phyloP scores from a whole-genome alignment of 2,113 vertebrate species.

The Antennarius striatus region DNA sequence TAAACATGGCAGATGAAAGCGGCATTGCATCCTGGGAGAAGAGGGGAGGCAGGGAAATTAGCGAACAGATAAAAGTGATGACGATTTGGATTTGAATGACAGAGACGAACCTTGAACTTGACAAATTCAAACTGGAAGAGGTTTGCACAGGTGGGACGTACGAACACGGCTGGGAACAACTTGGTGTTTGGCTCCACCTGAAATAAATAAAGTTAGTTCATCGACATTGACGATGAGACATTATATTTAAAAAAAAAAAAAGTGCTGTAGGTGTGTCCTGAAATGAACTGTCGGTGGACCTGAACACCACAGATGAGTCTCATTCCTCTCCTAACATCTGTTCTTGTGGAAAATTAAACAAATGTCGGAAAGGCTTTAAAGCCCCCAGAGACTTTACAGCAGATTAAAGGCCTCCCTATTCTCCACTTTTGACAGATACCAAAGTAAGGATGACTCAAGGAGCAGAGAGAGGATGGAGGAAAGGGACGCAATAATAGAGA shows the following conservation, averaged over 20 bases:
- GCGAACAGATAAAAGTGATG: too few relatives aligned
- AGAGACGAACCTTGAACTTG: constrained; percentile 88
- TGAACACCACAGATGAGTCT: background rate
- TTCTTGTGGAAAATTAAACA: too few relatives aligned
- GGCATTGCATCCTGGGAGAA: constrained; percentile 90
- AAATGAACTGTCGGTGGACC: background rate
- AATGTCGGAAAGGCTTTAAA: background rate
- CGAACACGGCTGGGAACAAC: constrained; percentile 93
- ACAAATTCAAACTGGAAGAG: constrained; percentile 96
- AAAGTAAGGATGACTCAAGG: constrained; percentile 12
- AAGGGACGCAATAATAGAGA: background rate
- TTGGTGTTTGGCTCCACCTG: constrained; percentile 96
- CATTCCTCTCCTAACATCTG: too few relatives aligned
- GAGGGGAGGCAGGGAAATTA: background rate
- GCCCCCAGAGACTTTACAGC: constrained; percentile 24
- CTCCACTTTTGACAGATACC: constrained; percentile 7
- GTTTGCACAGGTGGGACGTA: constrained; percentile 88
- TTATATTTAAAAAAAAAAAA: constrained; percentile 1
- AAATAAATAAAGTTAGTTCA: constrained; percentile 15
- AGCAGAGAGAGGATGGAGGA: constrained; percentile 4
- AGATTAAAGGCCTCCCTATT: constrained; percentile 26
- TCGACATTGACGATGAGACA: background rate
- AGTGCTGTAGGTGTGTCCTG: background rate
- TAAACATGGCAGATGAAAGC: constrained; percentile 95
- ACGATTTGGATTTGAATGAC: background rate